phyloP scores from a whole-genome alignment of 2,888 invertebrate genomes.

The Trachelus iudaicus region DNA sequence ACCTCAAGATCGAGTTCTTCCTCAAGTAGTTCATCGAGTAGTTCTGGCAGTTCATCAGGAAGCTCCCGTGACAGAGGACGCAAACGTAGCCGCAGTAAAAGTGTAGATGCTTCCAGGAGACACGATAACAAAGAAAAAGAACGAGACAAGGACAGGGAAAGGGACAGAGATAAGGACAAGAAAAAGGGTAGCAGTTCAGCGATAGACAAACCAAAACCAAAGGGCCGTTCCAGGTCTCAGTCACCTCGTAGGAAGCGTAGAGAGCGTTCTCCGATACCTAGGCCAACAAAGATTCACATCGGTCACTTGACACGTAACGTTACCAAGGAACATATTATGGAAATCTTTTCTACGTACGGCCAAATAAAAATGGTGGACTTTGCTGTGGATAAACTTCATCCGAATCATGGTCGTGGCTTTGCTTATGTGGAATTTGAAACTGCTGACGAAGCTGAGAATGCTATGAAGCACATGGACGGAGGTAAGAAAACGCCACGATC shows the following conservation, averaged over 20 bases:
- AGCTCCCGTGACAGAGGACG: constrained; percentile 75
- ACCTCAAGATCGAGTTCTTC: constrained; percentile 76
- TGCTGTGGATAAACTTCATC: constrained; percentile 88
- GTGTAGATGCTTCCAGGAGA: constrained; percentile 58
- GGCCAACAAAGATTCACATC: constrained; percentile 93
- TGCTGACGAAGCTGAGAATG: constrained; percentile 96
- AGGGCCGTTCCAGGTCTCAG: constrained; percentile 69
- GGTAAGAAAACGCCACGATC: constrained; percentile 68
- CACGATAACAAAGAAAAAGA: constrained; percentile 66
- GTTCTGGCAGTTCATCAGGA: constrained; percentile 72
- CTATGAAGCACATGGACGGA: constrained; percentile 99
- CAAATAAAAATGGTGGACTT: constrained; percentile 90
- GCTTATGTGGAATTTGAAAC: constrained; percentile 96
- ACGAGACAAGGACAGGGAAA: constrained; percentile 65
- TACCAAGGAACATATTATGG: constrained; percentile 87
- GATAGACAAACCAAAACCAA: constrained; percentile 61
- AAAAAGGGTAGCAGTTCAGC: constrained; percentile 57
- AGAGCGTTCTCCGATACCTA: constrained; percentile 89
- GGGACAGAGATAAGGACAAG: constrained; percentile 63
- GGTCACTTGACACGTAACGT: constrained; percentile 94
- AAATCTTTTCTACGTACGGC: constrained; percentile 92
- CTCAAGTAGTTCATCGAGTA: constrained; percentile 83
- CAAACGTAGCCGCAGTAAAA: constrained; percentile 65
- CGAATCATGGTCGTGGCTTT: constrained; percentile 89
- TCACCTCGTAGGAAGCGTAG: constrained; percentile 77